Base-by-base conservation (phyloP, 2,888 invertebrate species). In the Lasiommata megera region DNA sequence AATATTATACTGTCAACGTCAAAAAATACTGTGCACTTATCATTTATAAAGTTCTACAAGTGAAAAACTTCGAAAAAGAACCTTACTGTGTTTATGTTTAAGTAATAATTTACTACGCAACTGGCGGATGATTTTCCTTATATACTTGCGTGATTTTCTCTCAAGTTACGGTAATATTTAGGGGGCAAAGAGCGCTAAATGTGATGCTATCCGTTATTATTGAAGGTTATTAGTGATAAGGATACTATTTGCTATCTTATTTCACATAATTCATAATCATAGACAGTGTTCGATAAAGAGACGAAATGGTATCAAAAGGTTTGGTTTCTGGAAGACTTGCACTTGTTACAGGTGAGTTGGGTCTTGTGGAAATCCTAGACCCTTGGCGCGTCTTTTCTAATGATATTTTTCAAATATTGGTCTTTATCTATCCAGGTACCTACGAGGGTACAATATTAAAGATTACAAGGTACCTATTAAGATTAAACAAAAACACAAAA, bases 281-380 rank as follows among this genome's bases (percentile, higher is more conserved):
- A 28, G n/a, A 7, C 8, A 5, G 8, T 14, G 44, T 29, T 46
- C 12, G 8, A 46, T 11, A 41, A 41, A 14, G 14, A 18, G 38
- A 14, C 12, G 11, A 79, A 67, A 88, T 87, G 87, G 81, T 79
- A 18, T 62, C 77, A 29, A 46, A 31, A 29, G 86, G 88, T 60
- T 72, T 82, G 34, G 86, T 89, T 41, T 77, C 80, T 44, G 89
- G 89, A 64, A 79, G 80, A 66, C 74, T 89, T 6, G 89, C 89
- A 1, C 64, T 89, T 37, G 89, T 89, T 11, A 89, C 89, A 60
- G 89, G 89, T 88, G 69, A 72, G 76, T 44, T 1, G 23, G 23
- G 3, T 23, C 3, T 11, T 34, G 9, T 11, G 34, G 3, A 34
- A 1, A 9, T 34, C 11, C 34, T 34, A 23, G 23, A 5, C 23